Conservation (phyloP, 2,888 invertebrate genomes). For the Tryphoninae sp. region DNA sequence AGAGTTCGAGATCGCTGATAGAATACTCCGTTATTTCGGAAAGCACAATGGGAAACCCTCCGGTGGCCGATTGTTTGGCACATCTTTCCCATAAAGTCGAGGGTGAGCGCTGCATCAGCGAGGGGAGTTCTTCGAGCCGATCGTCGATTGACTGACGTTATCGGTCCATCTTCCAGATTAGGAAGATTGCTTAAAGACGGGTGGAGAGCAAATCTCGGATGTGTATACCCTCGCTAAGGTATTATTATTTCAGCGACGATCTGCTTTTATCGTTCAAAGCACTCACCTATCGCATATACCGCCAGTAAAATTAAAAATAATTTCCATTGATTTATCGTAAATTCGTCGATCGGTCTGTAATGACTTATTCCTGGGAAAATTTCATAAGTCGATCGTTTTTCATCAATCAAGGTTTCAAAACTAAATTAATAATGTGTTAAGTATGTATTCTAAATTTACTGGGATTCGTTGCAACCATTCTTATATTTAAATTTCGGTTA, state of each 20-base stretch:
- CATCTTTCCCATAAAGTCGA: conserved; percentile 74
- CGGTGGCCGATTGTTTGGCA: conserved; percentile 75
- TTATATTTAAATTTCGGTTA: no score
- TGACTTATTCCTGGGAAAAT: background rate
- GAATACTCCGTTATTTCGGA: conserved; percentile 71
- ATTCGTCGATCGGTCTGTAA: background rate
- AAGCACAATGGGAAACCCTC: conserved; percentile 71
- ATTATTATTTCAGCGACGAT: conserved; percentile 24
- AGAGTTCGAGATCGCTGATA: background rate
- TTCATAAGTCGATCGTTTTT: background rate
- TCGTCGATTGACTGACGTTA: conserved; percentile 80
- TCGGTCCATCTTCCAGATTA: conserved; percentile 79
- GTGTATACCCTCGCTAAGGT: background rate
- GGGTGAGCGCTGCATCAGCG: conserved; percentile 41
- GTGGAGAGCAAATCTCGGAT: conserved; percentile 36
- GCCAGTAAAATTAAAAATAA: background rate
- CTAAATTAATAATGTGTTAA: no score
- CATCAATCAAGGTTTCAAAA: no score
- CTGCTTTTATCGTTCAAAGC: background rate
- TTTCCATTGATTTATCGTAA: background rate
- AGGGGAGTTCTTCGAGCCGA: conserved; percentile 70
- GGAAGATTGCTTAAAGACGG: conserved; percentile 74
- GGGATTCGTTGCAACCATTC: no score
- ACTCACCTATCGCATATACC: background rate
- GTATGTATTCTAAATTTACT: no score